Percentiles rank a stretch among this genome's conserved stretches.
phyloP scores from a whole-genome alignment of 1,140 invertebrate species.

The Centruroides vittatus region DNA sequence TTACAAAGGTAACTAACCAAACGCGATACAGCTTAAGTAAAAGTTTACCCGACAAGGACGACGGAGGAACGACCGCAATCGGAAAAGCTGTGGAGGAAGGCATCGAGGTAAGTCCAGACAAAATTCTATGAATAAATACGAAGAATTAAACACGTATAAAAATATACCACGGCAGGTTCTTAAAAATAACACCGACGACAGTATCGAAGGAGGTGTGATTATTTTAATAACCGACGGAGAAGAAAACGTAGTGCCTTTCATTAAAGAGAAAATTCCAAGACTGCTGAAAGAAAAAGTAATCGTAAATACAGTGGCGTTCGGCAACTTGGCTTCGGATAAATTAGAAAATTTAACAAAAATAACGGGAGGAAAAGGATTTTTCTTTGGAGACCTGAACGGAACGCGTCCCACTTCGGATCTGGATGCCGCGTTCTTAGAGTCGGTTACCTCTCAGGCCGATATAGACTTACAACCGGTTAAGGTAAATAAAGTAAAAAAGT shows the following conservation, averaged over 20 bases:
- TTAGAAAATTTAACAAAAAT: slow-evolving; percentile 14
- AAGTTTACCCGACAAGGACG: slow-evolving; percentile 12
- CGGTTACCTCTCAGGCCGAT: slow-evolving; percentile 12
- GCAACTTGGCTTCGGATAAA: slow-evolving; percentile 6
- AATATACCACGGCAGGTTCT: slow-evolving; percentile 1
- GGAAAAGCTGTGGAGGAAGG: slow-evolving; percentile 13
- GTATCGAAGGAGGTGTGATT: slow-evolving; percentile 14
- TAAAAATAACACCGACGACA: slow-evolving; percentile 1
- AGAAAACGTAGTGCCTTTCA: slow-evolving; percentile 19
- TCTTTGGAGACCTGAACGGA: slow-evolving; percentile 10
- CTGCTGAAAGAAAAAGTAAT: slow-evolving; percentile 11
- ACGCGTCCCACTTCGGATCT: slow-evolving; percentile 6
- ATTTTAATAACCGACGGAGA: slow-evolving; percentile 22
- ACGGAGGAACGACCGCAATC: slow-evolving; percentile 17
- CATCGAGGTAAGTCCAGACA: slow-evolving; percentile 2
- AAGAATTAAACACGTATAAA: no score
- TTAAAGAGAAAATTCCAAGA: slow-evolving; percentile 13
- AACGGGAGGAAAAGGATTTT: slow-evolving; percentile 16
- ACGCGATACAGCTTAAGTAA: slow-evolving; percentile 4
- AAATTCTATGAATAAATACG: no score
- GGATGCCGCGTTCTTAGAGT: slow-evolving; percentile 13
- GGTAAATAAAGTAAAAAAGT: slow-evolving; percentile 1
- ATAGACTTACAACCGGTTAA: slow-evolving; percentile 15
- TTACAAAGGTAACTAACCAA: slow-evolving; percentile 12
- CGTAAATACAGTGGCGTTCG: slow-evolving; percentile 21